These are phyloP conservation scores for Trichonephila clavata DNA, from an alignment of 1,140 invertebrate genomes.

Conservation along the genomic window DNA sequence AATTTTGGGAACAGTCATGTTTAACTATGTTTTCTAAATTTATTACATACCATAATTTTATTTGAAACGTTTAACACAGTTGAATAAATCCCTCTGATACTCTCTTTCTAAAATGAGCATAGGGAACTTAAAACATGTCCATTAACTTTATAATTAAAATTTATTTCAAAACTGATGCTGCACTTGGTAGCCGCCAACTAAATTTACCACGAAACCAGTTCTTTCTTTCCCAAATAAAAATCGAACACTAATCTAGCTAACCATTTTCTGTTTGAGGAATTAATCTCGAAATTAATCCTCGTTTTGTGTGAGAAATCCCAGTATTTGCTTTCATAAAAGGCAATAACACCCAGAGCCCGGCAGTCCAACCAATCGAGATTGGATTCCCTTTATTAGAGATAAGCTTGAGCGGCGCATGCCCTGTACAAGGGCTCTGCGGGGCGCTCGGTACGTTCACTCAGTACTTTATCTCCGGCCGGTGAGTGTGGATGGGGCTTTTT, in stretches of 20 bases:
- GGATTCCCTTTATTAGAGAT: slow-evolving; percentile 45
- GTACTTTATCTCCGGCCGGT: slow-evolving; percentile 47
- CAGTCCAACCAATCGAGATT: slow-evolving; percentile 40
- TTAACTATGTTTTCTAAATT: no score
- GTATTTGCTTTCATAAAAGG: slow-evolving; percentile 38
- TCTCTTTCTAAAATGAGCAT: no score
- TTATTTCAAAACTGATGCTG: no score
- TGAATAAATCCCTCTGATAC: no score
- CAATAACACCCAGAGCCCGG: slow-evolving; percentile 20
- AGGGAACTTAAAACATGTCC: no score
- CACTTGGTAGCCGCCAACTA: background rate
- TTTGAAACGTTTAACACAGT: no score
- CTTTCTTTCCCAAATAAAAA: background rate
- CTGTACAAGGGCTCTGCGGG: slow-evolving; percentile 30
- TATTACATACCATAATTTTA: no score
- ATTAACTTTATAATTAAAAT: no score
- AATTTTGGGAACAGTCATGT: no score
- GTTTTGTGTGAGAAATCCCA: slow-evolving; percentile 24
- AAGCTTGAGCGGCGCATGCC: slow-evolving; percentile 50
- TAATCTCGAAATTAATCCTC: slow-evolving; percentile 30
- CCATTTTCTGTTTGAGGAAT: slow-evolving; percentile 27
- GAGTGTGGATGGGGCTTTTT: slow-evolving; percentile 40
- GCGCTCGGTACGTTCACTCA: slow-evolving; percentile 28
- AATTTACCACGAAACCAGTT: background rate
- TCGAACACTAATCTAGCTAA: background rate